phyloP scores from a whole-genome alignment of 1,140 invertebrate species.

The Drosophila pruinosa region DNA sequence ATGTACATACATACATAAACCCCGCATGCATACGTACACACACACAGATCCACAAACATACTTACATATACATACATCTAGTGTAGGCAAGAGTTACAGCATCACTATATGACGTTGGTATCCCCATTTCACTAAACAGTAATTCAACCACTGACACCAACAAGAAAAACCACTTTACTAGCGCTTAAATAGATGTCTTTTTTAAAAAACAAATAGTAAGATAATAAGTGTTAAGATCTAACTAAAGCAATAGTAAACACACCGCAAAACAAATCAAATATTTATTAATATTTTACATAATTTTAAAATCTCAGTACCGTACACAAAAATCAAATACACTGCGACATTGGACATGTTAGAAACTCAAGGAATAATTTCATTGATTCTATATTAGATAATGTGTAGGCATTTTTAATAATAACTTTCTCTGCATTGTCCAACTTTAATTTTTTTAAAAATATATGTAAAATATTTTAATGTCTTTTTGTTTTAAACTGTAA shows the following conservation, averaged over 20 bases:
- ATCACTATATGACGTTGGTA: slow-evolving; percentile 63
- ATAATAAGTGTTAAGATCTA: slow-evolving; percentile 72
- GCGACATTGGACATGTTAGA: slow-evolving; percentile 26
- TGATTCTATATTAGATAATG: slow-evolving; percentile 42
- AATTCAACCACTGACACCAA: slow-evolving; percentile 53
- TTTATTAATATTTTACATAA: slow-evolving; percentile 73
- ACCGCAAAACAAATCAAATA: slow-evolving; percentile 65
- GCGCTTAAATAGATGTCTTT: slow-evolving; percentile 77
- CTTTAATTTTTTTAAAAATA: not conserved
- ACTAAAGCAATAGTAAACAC: slow-evolving; percentile 56
- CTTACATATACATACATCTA: slow-evolving; percentile 45
- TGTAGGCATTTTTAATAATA: slow-evolving; percentile 41
- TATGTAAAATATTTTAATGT: slow-evolving; percentile 21
- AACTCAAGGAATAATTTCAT: slow-evolving; percentile 44
- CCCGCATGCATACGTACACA: slow-evolving; percentile 35
- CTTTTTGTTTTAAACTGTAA: slow-evolving; percentile 25
- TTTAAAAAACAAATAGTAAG: slow-evolving; percentile 67
- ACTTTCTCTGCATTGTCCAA: slow-evolving; percentile 12
- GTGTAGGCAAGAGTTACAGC: slow-evolving; percentile 69
- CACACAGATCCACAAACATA: slow-evolving; percentile 25
- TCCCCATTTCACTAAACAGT: slow-evolving; percentile 18
- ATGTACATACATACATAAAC: slow-evolving; percentile 66
- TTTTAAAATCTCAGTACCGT: slow-evolving; percentile 64
- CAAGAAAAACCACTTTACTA: slow-evolving; percentile 72
- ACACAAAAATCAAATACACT: slow-evolving; percentile 29